Base-by-base conservation (phyloP, 2,797 vertebrate genomes). In the Enteromius viviparus region DNA sequence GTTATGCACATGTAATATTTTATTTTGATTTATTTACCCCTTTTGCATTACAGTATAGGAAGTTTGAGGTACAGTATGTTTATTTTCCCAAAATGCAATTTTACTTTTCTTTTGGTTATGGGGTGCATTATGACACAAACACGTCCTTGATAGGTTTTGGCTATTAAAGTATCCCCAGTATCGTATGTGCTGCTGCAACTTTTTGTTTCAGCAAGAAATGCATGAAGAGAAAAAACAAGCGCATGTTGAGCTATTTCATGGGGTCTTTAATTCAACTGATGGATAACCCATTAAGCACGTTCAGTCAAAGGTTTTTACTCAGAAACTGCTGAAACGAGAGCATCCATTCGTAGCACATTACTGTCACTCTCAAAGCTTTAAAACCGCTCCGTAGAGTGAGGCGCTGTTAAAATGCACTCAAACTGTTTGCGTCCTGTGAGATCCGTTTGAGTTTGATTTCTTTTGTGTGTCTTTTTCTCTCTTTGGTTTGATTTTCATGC, bases 401-500 rank as follows among this genome's bases (percentile, higher is more conserved):
- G 3, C 23, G 15, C 70, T 55, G 47, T 75, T 65, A n/a, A 47
- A 45, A 76, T 15, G 74, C 74, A 40, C 34, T 62, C n/a, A 65
- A n/a, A 79, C 26, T 45, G 37, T 37, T 53, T 9, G 34, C 62
- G 75, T 79, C 45, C 58, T 64, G 55, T 81, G 58, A 81, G 45
- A 62, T 60, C 69, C 14, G 34, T 68, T 76, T 64, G 93, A 64
- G 91, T 89, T 91, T 93, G 65, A 91, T 92, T 94, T 93, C 88
- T 74, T 86, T 83, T 89, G 82, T 89, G 85, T 85, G 47, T 76
- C n/a, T 76, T 47, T 78, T 42, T 81, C 49, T 58, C 75, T 81
- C 51, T 85, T 86, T 83, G 55, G 90, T 92, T 94, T 95, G 91
- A 92, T 94, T 91, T 94, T 89, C 94, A 96, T 94, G 93, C 94